Base-by-base conservation (phyloP, 64 coral and sea anemone genomes). In the Acropora yongei region DNA sequence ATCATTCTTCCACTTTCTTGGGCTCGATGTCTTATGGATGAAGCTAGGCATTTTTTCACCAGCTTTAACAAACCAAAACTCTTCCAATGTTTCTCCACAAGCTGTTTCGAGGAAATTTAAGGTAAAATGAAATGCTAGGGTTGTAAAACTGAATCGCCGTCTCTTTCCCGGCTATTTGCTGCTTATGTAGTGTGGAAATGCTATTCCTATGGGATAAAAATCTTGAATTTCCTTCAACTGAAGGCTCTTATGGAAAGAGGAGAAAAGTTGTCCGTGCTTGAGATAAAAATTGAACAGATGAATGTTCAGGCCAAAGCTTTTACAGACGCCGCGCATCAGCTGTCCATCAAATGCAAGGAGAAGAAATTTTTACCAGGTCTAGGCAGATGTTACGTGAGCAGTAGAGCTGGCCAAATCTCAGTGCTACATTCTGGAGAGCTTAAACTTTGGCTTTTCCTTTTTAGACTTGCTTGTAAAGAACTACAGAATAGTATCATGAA, bases 341-440 rank as follows among this genome's bases (percentile, higher is more conserved):
- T 99, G 47, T 80, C 89, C n/a, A 91, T 93, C 12, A 96, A 99
- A 79, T 94, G 89, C 48, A 99, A 99, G 53, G 97, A 99, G n/a
- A 99, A 99, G 53, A 99, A 99, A 46, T n/a, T 99, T 94, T 94
- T 99, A 99, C 9, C 97, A 99, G 57, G 80, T 96, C 46, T 98
- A 94, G 8, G 17, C 20, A 16, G 2, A 20, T 67, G 69, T 6
- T 47, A 42, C 19, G 55, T 43, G 49, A n/a, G 17, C 61, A 10
- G 6, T 3, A 6, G 18, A 47, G 44, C 19, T 71, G 50, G 67
- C 67, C 67, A 71, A 71, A 13, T n/a, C 67, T n/a, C 67, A 71
- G 19, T 39, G 16, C 50, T 53, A 53, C 50, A 53, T 53, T 53
- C 50, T 53, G 19, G 3, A 8, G 30, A 63, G 58, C 58, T 63